These are phyloP conservation scores for Mandrillus leucophaeus DNA, from an alignment of 2,113 vertebrate species.

Conservation along the genomic window DNA sequence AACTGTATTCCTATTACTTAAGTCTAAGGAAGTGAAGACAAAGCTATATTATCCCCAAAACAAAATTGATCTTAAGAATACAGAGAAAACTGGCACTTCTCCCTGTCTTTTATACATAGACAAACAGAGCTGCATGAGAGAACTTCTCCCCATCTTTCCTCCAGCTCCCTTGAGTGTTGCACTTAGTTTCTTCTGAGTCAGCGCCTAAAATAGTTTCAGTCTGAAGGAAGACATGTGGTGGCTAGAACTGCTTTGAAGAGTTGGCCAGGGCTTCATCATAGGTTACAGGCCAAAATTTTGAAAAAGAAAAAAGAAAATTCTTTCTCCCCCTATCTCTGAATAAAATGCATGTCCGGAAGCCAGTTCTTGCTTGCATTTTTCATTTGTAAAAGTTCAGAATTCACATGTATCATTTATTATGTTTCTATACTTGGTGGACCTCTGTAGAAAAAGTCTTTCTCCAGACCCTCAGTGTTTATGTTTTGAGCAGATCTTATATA, in stretches of 20 bases:
- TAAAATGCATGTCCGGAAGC: neutral
- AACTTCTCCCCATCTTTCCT: conserved; percentile 63
- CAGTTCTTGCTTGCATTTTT: conserved; percentile 51
- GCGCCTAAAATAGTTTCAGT: conserved; percentile 57
- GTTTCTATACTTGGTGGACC: conserved; percentile 12
- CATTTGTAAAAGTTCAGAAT: conserved; percentile 50
- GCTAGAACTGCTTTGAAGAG: conserved; percentile 23
- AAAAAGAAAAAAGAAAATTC: conserved; percentile 49
- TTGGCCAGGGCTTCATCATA: conserved; percentile 55
- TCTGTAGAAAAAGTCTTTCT: conserved; percentile 28
- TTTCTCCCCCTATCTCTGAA: neutral
- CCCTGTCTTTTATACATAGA: neutral
- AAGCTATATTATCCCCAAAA: neutral
- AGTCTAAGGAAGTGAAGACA: neutral
- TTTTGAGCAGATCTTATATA: neutral
- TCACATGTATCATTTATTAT: conserved; percentile 50
- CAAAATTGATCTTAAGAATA: neutral
- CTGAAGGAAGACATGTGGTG: conserved; percentile 50
- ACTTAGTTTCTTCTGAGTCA: conserved; percentile 55
- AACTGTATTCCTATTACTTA: neutral
- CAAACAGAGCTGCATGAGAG: neutral
- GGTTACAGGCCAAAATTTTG: neutral
- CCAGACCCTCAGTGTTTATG: conserved; percentile 27
- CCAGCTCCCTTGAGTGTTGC: conserved; percentile 71
- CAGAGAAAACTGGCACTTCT: neutral